Evolutionary conservation across 2,888 invertebrate genomes (phyloP), one percentile per base, ranked within the genome.

Genomic region (Dusona sp.): DNA sequence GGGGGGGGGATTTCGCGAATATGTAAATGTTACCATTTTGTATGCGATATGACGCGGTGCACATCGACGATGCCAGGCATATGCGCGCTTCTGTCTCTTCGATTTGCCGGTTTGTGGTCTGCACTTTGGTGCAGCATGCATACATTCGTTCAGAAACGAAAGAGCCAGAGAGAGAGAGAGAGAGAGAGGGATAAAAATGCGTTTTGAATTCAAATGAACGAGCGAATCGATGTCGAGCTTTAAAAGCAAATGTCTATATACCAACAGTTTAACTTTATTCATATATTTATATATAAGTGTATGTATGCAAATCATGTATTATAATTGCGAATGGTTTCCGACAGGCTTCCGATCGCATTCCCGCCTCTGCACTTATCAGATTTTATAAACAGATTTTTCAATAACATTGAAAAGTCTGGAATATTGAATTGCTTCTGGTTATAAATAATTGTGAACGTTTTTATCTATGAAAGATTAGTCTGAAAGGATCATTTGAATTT

Each of bases 11-110:
- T 64, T 81, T 77, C 38, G 65, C 77, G 73, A 85, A 83, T 91
- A 91, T 91, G 91, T 88, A 90, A 90, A 91, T 90, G 79, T 78
- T 81, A 79, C 22, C 87, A 90, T 86, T 91, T 91, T 87, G 92
- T 91, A 91, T 91, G 90, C 92, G 89, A 85, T 90, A 89, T 90
- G 91, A 89, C 79, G 88, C 89, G 73, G 80, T 42, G 83, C 36
- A 33, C 75, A 77, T 79, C 72, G 73, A 72, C 83, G 80, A 68
- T 81, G 78, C 83, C 80, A 65, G 72, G 78, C 80, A 70, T 25
- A 84, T 72, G 67, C 29, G 45, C 73, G 79, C 64, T 65, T 86
- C 70, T 74, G 72, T 84, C 82, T 77, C 73, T 64, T 11, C 57
- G 36, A 72, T 77, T 84, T 48, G 61, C 64, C 61, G 64, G 64